Conservation (phyloP, 1,140 invertebrate species). For the Dreissena polymorpha region DNA sequence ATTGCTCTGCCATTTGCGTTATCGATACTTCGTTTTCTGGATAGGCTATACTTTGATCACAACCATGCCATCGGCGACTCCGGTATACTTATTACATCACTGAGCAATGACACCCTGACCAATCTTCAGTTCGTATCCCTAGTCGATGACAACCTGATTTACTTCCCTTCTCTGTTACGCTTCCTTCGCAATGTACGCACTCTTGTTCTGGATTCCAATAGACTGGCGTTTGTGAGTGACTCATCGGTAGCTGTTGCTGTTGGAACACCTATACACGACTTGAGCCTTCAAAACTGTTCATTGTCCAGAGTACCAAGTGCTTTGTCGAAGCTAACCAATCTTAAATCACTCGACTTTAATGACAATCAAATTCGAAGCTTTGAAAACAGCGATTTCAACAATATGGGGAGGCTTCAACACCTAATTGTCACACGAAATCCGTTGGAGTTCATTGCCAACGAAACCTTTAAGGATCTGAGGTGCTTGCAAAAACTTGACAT, state of each 20-base stretch:
- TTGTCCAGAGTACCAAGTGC: conserved; percentile 44
- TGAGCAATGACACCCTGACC: neutral
- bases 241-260: conserved; percentile 25
- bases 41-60: conserved; percentile 43
- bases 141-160: conserved; percentile 33
- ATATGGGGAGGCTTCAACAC: conserved; percentile 18
- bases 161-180: conserved; percentile 36
- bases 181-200: conserved; percentile 14
- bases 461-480: conserved; percentile 39
- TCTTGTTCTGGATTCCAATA: conserved; percentile 37
- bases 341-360: conserved; percentile 22
- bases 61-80: conserved; percentile 52
- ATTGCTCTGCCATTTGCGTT: conserved; percentile 45
- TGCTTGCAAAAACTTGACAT: conserved; percentile 30
- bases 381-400: conserved; percentile 49
- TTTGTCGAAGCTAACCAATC: conserved; percentile 37
- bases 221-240: conserved; percentile 44
- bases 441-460: conserved; percentile 43
- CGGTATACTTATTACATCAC: conserved; percentile 45
- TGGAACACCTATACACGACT: neutral
- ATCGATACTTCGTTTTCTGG: conserved; percentile 20
- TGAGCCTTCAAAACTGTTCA: conserved; percentile 43
- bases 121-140: conserved; percentile 39
- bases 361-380: conserved; percentile 46
- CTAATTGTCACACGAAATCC: conserved; percentile 40